phyloP scores from a whole-genome alignment of 2,113 vertebrate species.

The Cathartes aura region DNA sequence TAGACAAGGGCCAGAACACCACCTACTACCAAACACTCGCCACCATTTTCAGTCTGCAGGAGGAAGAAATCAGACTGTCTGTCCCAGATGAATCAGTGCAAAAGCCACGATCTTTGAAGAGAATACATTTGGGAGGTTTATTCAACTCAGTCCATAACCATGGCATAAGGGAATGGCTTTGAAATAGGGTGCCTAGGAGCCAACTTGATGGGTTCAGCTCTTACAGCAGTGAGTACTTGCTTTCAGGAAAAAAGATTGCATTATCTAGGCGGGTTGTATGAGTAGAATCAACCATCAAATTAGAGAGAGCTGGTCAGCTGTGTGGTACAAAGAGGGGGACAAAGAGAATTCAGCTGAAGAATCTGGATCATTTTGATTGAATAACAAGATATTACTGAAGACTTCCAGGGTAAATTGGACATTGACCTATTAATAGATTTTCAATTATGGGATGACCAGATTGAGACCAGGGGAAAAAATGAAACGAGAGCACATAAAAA shows the following conservation, averaged over 20 bases:
- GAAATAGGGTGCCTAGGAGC: neutral
- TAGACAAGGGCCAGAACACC: neutral
- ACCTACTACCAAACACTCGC: neutral
- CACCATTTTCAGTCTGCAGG: neutral
- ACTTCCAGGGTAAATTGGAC: neutral
- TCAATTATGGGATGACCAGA: neutral
- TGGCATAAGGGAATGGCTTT: fast-evolving
- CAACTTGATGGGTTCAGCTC: neutral
- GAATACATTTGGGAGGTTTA: neutral
- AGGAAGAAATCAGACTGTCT: neutral
- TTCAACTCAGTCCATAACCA: neutral
- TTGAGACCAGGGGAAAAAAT: neutral
- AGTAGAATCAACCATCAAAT: neutral
- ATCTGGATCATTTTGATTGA: neutral
- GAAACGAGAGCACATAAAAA: neutral
- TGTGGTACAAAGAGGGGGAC: neutral
- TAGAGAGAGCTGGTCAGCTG: neutral
- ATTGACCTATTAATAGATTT: neutral
- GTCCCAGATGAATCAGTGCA: neutral
- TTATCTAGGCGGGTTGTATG: neutral
- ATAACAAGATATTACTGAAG: neutral
- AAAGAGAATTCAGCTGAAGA: neutral
- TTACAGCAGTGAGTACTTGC: neutral
- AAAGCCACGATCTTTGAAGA: neutral
- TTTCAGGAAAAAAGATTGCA: neutral